These are phyloP conservation scores for Phyllostomus hastatus DNA, from an alignment of 2,113 vertebrate genomes.

Conservation along the genomic window DNA sequence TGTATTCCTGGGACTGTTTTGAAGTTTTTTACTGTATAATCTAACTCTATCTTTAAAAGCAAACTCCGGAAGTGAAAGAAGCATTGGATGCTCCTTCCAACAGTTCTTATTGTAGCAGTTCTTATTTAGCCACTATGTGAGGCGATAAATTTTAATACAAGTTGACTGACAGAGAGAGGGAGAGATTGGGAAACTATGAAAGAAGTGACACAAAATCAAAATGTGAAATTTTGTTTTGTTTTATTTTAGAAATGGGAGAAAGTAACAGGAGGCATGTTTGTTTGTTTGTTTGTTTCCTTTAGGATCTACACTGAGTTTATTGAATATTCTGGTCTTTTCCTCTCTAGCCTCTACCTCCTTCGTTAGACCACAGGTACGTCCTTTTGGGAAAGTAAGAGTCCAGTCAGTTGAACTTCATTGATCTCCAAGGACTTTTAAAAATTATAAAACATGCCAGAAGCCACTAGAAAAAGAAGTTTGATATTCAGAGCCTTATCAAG, in stretches of 20 bases:
- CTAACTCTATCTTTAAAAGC: slow-evolving; percentile 11
- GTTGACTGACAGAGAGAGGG: not conserved
- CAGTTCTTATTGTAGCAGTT: not conserved
- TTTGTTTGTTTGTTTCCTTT: not conserved
- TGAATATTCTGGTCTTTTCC: slow-evolving; percentile 33
- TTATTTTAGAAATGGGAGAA: not conserved
- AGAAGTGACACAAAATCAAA: slow-evolving; percentile 6
- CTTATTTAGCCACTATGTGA: not conserved
- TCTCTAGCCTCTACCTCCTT: slow-evolving; percentile 24
- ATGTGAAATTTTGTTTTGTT: not conserved
- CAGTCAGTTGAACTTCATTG: not conserved
- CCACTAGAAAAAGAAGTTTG: not conserved
- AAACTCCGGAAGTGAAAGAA: slow-evolving; percentile 3
- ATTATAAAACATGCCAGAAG: not conserved
- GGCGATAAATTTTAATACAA: not conserved
- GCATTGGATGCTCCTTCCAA: not conserved
- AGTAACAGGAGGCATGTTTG: not conserved
- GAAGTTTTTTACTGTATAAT: not conserved
- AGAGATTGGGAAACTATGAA: not conserved
- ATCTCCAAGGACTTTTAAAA: not conserved
- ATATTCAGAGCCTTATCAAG: not conserved
- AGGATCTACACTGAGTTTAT: not conserved
- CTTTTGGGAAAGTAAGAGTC: slow-evolving; percentile 41
- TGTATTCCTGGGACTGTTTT: not conserved
- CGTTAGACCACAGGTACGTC: slow-evolving; percentile 33